Base-by-base conservation (phyloP, 2,113 vertebrate species). In the Irena cyanogastra region DNA sequence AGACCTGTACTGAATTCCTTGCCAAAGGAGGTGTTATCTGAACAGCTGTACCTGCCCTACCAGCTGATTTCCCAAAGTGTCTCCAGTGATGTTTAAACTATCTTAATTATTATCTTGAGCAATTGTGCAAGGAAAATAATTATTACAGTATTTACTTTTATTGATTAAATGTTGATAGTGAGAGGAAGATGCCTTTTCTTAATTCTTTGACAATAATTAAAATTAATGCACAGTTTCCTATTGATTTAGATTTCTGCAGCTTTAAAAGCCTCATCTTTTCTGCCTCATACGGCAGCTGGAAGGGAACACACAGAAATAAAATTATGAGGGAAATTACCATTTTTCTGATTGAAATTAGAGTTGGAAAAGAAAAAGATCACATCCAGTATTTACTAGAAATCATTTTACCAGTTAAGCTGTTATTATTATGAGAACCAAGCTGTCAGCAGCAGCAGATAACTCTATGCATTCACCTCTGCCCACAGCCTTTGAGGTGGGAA, bases 21-120 rank as follows among this genome's bases (percentile, higher is more conserved):
- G 64, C 28, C 64, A 77, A 81, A 90, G 47, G 13, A 90, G 33
- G n/a, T 88, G 82, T 47, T 75, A 78, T 72, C 66, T 44, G 42
- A 90, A 83, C 75, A 90, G 75, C 76, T 95, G 75, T 75, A 87
- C 27, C 76, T 87, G 77, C 44, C 35, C 52, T 78, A 33, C 60
- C 79, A 63, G 76, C 44, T 83, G 82, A 74, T 66, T 93, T 81
- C 54, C 57, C 72, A 44, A 37, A 68, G 20, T 18, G 17, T 63
- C 75, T 90, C 79, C 56, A 64, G 39, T 35, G 76, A 81, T 1
- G 6, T 68, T 90, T 88, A 86, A 92, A 66, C 52, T 0, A 0
- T 70, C 59, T 86, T 88, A 88, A 96, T 95, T 86, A 95, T 78
- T 92, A 71, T 56, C 39, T 89, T 90, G 86, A 86, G 68, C 71